Evolutionary conservation across 2,888 invertebrate genomes (phyloP).

Genomic region (Eucriotettix oculatus): DNA sequence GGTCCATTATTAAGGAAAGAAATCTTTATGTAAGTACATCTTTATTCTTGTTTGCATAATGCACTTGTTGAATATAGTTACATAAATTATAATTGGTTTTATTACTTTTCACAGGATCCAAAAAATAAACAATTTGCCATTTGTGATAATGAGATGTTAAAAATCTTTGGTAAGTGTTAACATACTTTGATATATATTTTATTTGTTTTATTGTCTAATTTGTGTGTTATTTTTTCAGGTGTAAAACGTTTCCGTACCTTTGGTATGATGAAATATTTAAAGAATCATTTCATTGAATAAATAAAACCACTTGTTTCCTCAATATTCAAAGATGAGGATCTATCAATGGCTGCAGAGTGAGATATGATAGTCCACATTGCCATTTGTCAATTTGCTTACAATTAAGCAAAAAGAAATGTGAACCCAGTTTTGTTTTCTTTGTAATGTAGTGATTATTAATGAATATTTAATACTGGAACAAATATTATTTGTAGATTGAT

Average conservation of each 20-base stretch:
- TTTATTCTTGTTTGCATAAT: no score
- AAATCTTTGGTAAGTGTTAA: conserved; percentile 55
- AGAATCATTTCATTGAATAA: conserved; percentile 57
- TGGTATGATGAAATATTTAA: conserved; percentile 94
- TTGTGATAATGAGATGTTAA: conserved; percentile 77
- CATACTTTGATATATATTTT: not conserved
- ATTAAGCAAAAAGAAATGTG: not conserved
- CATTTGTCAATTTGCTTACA: not conserved
- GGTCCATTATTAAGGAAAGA: conserved; percentile 78
- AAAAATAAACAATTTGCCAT: conserved; percentile 90
- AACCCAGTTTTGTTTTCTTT: not conserved
- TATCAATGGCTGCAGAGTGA: no score
- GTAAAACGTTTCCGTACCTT: conserved; percentile 86
- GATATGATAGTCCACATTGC: no score
- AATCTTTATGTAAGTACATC: conserved; percentile 48
- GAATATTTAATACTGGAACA: not conserved
- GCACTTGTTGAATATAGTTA: no score
- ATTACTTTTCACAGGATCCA: conserved; percentile 46
- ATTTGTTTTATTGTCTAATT: not conserved
- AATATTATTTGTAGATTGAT: not conserved
- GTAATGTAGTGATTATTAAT: not conserved
- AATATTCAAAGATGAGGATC: no score
- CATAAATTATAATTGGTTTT: not conserved
- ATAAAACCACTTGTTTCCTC: not conserved
- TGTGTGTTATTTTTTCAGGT: conserved; percentile 20